Percentiles rank a stretch among this genome's conserved stretches.
Evolutionary conservation across 2,888 invertebrate genomes (phyloP).

Genomic region (Andrena trimmerana): DNA sequence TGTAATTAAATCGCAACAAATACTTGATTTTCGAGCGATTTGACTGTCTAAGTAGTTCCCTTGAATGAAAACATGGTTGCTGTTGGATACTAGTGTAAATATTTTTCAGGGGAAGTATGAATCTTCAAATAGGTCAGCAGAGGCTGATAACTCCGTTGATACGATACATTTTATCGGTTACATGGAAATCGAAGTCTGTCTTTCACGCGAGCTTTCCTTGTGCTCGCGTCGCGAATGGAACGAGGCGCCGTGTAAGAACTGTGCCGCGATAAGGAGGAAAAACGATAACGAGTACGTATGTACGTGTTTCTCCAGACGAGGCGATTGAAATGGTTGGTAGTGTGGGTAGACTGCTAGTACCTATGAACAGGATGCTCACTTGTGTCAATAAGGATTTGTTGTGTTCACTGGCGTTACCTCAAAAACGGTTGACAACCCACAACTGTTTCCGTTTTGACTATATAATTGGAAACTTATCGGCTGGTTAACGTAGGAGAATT

Average conservation of each 20-base stretch:
- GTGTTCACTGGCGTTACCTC: no score
- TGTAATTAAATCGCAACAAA: no score
- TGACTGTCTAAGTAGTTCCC: no score
- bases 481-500: no score
- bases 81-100: neutral
- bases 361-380: no score
- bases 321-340: conserved; percentile 12
- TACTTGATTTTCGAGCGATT: no score
- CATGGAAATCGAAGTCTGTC: conserved; percentile 50
- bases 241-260: conserved; percentile 45
- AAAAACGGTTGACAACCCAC: no score
- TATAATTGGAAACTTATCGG: no score
- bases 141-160: conserved; percentile 37
- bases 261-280: conserved; percentile 53
- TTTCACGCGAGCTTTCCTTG: conserved; percentile 41
- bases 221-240: conserved; percentile 32
- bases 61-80: neutral
- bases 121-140: conserved; percentile 34
- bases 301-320: conserved; percentile 20
- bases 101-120: conserved; percentile 15
- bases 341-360: no score
- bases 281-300: conserved; percentile 35
- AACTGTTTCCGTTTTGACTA: no score
- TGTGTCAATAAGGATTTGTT: no score
- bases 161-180: conserved; percentile 36